Evolutionary conservation across 2,888 invertebrate species (phyloP).

Genomic region (Hipparchia semele): DNA sequence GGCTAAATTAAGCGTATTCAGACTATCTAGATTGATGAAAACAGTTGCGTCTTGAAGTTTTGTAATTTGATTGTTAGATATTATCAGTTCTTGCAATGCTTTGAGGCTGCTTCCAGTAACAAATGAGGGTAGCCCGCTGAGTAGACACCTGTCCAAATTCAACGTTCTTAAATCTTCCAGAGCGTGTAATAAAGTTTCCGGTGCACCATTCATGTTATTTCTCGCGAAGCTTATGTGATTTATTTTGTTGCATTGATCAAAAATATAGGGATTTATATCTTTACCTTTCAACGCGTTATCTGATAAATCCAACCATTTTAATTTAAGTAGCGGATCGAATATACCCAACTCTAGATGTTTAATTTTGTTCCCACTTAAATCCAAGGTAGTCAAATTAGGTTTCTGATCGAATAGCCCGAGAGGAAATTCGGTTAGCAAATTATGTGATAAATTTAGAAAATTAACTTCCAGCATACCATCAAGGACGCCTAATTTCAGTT

Average conservation of each 20-base stretch:
- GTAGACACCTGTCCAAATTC: conserved; percentile 55
- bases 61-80: conserved; percentile 61
- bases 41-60: conserved; percentile 46
- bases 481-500: conserved; percentile 55
- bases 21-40: conserved; percentile 54
- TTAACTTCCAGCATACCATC: conserved; percentile 51
- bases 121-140: conserved; percentile 61
- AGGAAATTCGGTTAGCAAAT: conserved; percentile 52
- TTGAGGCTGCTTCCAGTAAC: conserved; percentile 54
- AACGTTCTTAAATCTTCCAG: conserved; percentile 51
- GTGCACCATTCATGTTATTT: conserved; percentile 56
- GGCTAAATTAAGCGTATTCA: conserved; percentile 61
- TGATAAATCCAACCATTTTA: conserved; percentile 56
- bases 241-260: conserved; percentile 51
- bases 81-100: conserved; percentile 56
- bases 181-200: conserved; percentile 51
- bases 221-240: conserved; percentile 57
- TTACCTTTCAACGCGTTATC: conserved; percentile 54
- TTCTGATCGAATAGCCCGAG: conserved; percentile 59
- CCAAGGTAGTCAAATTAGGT: conserved; percentile 53
- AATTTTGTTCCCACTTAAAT: conserved; percentile 57
- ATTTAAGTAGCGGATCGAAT: conserved; percentile 53
- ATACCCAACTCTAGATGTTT: conserved; percentile 51
- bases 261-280: conserved; percentile 51
- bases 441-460: conserved; percentile 58